A percentile compares a stretch with the other conserved stretches of the same genome.
Conservation (phyloP, 1,140 invertebrate species). For the Drosophila micromelanica region DNA sequence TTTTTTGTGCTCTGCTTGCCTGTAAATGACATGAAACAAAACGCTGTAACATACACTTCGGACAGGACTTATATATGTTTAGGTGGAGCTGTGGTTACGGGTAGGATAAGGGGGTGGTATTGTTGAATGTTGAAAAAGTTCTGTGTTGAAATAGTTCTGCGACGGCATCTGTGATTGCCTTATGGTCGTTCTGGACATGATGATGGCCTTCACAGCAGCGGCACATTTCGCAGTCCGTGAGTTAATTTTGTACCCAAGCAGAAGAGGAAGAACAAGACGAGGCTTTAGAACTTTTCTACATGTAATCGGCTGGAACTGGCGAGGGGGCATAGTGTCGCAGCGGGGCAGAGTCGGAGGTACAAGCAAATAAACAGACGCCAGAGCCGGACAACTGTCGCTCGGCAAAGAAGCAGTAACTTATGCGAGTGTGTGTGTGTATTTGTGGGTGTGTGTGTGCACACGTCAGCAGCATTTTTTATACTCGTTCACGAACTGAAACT, state of each 20-base stretch:
- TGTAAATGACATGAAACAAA: conserved; percentile 65
- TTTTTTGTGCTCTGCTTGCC: conserved; percentile 23
- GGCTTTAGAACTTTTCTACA: conserved; percentile 32
- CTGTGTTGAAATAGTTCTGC: conserved; percentile 21
- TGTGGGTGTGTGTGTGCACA: conserved; percentile 32
- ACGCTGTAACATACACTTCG: conserved; percentile 31
- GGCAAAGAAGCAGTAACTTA: conserved; percentile 14
- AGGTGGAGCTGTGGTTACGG: neutral
- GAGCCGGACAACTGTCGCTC: conserved; percentile 48
- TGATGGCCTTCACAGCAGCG: conserved; percentile 25
- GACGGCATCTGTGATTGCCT: conserved; percentile 26
- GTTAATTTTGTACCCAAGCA: conserved; percentile 29
- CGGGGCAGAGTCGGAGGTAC: conserved; percentile 42
- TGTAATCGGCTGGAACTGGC: neutral
- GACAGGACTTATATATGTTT: conserved; percentile 25
- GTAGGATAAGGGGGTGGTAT: neutral
- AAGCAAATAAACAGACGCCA: conserved; percentile 64
- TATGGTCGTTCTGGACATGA: conserved; percentile 28
- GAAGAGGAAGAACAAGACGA: neutral
- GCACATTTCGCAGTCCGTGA: conserved; percentile 26
- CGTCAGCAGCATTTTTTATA: conserved; percentile 68
- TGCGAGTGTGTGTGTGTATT: conserved; percentile 9
- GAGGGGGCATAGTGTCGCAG: too few species aligned
- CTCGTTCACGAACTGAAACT: too few species aligned
- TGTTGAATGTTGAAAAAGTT: too few species aligned